Evolutionary conservation across 2,888 invertebrate genomes (phyloP).

Genomic region (Autographa pulchrina): DNA sequence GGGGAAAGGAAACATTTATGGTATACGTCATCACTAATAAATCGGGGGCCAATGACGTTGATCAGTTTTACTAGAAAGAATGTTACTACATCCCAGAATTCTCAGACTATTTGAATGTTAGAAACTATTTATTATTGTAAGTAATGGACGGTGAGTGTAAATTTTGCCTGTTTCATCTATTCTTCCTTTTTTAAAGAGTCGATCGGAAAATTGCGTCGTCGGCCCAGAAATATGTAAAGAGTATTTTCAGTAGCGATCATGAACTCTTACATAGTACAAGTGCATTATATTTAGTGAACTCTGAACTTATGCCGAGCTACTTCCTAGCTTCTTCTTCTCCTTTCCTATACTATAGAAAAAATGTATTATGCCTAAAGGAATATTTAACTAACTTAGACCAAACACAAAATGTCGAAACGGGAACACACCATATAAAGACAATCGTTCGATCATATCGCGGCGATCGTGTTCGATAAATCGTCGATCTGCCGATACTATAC

Average conservation of each 20-base stretch:
- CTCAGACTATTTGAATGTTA: background rate
- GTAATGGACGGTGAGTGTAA: no score
- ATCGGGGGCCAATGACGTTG: background rate
- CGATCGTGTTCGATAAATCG: conserved; percentile 65
- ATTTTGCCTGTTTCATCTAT: no score
- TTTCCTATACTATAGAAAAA: no score
- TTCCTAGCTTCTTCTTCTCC: no score
- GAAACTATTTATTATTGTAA: background rate
- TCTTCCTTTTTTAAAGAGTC: no score
- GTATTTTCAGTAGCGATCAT: no score
- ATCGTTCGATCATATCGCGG: conserved; percentile 59
- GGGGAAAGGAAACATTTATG: background rate
- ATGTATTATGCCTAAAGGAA: no score
- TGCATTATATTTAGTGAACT: no score
- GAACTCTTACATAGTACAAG: no score
- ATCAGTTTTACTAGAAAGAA: background rate
- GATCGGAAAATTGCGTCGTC: no score
- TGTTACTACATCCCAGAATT: background rate
- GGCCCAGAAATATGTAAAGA: no score
- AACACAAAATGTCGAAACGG: conserved; percentile 22
- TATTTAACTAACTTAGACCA: background rate
- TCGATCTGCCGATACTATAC: conserved; percentile 53
- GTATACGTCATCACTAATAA: background rate
- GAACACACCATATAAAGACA: conserved; percentile 36
- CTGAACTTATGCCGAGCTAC: no score